These are phyloP conservation scores for Carpatolechia fugitivella DNA, from an alignment of 2,888 invertebrate genomes.

Conservation along the genomic window DNA sequence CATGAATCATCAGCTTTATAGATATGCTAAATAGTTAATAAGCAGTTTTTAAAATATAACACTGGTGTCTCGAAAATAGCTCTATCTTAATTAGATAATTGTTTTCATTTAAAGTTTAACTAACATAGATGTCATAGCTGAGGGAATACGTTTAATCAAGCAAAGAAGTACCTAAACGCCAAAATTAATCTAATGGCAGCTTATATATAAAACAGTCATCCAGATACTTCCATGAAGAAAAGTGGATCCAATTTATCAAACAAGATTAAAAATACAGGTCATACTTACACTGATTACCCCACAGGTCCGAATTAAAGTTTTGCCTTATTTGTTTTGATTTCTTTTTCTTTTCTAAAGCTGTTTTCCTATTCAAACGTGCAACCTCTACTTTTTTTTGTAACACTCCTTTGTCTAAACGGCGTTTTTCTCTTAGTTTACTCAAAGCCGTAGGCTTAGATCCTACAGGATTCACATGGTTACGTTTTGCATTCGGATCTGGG, in stretches of 20 bases:
- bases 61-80: no score
- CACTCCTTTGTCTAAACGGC: constrained; percentile 65
- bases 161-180: no score
- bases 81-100: no score
- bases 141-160: no score
- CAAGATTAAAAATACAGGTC: not conserved
- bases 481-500: constrained; percentile 82
- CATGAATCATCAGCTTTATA: no score
- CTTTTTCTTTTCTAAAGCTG: constrained; percentile 55
- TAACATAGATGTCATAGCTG: no score
- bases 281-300: constrained; percentile 80
- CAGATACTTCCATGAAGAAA: not conserved
- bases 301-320: constrained; percentile 82
- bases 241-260: not conserved
- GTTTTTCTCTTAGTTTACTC: constrained; percentile 67
- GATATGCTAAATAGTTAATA: no score
- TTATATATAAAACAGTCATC: no score
- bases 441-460: constrained; percentile 62
- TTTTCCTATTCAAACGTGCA: constrained; percentile 65
- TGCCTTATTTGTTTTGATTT: constrained; percentile 63
- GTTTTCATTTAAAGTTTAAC: no score
- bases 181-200: no score
- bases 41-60: no score
- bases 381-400: constrained; percentile 73
- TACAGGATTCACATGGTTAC: constrained; percentile 64